phyloP scores from a whole-genome alignment of 2,797 vertebrate genomes.

The Mastacembelus armatus region DNA sequence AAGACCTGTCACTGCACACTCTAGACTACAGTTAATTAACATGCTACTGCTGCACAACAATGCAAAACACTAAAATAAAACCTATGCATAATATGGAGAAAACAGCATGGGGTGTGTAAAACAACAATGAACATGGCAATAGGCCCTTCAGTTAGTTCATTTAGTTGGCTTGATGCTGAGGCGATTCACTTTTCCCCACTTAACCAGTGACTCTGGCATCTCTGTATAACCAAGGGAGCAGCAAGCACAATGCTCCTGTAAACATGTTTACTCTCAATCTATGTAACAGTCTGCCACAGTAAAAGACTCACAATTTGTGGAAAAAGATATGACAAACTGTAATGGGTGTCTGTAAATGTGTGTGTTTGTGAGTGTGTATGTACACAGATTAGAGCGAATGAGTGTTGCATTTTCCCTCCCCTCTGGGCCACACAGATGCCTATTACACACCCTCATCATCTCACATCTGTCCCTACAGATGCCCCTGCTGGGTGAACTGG shows the following conservation, averaged over 20 bases:
- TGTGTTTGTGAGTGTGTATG: slow-evolving; percentile 47
- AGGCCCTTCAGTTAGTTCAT: slow-evolving; percentile 34
- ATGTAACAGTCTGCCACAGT: slow-evolving; percentile 72
- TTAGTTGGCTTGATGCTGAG: slow-evolving; percentile 43
- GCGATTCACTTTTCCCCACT: slow-evolving; percentile 40
- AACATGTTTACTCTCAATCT: slow-evolving; percentile 78
- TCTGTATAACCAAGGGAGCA: slow-evolving; percentile 53
- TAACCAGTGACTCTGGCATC: slow-evolving; percentile 45
- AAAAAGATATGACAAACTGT: slow-evolving; percentile 74
- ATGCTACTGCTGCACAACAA: background rate
- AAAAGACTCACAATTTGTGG: slow-evolving; percentile 78
- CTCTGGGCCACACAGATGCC: slow-evolving; percentile 74
- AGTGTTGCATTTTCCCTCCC: slow-evolving; percentile 72
- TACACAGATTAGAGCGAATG: slow-evolving; percentile 57
- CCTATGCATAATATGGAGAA: slow-evolving; percentile 36
- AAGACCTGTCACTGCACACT: too few species aligned
- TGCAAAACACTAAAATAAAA: slow-evolving; percentile 22
- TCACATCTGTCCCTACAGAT: slow-evolving; percentile 83
- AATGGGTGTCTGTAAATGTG: slow-evolving; percentile 56
- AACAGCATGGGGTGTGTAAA: slow-evolving; percentile 44
- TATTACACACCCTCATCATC: slow-evolving; percentile 80
- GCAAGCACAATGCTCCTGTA: slow-evolving; percentile 61
- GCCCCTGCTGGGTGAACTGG: slow-evolving; percentile 80
- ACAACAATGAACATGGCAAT: slow-evolving; percentile 53
- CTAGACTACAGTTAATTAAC: too few species aligned